Conservation (phyloP, 2,797 vertebrate genomes). For the Thamnophis elegans region DNA sequence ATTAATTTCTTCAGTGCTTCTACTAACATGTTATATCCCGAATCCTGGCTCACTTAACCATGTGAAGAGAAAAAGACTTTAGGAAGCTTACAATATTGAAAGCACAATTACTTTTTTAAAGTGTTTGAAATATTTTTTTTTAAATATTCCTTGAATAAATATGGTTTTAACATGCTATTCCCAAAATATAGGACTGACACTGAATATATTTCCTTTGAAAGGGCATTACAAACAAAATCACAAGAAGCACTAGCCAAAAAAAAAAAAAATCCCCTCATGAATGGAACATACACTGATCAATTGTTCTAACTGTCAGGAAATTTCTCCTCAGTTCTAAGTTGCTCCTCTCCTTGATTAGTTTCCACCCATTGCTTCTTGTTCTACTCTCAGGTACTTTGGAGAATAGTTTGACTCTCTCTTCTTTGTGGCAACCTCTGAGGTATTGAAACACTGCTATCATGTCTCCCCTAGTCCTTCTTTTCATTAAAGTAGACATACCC, state of each 20-base stretch:
- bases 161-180: background rate
- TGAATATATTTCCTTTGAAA: background rate
- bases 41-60: background rate
- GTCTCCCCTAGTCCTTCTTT: no score
- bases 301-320: no score
- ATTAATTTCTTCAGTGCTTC: background rate
- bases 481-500: no score
- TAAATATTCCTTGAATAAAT: background rate
- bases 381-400: no score
- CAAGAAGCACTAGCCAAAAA: background rate
- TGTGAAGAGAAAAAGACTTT: background rate
- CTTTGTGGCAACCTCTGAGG: no score
- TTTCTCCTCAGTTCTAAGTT: no score
- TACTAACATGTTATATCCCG: background rate
- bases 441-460: no score
- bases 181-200: background rate
- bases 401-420: no score
- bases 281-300: background rate
- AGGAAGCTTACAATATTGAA: background rate
- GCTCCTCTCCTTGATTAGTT: no score
- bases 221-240: background rate
- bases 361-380: no score
- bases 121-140: background rate
- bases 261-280: no score
- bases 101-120: background rate